Evolutionary conservation across 1,140 invertebrate species (phyloP), one percentile per base, ranked within the genome.

Genomic region (Episyrphus balteatus): DNA sequence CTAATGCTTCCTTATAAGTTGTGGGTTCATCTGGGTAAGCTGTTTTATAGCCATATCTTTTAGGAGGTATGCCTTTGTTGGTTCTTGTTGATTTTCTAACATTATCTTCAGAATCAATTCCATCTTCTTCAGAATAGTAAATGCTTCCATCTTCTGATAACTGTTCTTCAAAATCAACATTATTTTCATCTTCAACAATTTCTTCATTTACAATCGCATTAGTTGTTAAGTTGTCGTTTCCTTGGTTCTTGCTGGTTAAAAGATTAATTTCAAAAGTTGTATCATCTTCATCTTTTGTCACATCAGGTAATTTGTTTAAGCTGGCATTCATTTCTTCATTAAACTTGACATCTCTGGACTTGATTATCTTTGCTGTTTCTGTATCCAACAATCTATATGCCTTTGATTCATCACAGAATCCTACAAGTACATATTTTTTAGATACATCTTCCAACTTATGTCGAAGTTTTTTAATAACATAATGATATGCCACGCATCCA

Each of bases 401-500:
- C 34, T 48, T 48, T 6, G 46, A 48, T 26, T 42, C 31, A 7
- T 42, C 33, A 11, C 9, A 42, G 34, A 33, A 48, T 6, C 46
- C 39, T 9, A 48, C 46, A n/a, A 48, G 21, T 12, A 14, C 13
- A 15, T 30, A 42, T 42, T 48, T 42, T 6, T 42, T 17, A 11
- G 39, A 12, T 34, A 33, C 33, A 1, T 48, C 18, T 13, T 48
- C 46, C 12, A 48, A 42, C 15, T 48, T 48, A n/a, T 17, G n/a
- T 18, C 40, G 30, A 5, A 17, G 26, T 26, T 42, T 11, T 21
- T 48, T 42, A 18, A 34, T 41, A 13, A 41, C 32, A 5, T 33
- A 19, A 1, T 11, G 9, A 42, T 26, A 48, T 26, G 32, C 38
- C 32, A 26, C 33, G 33, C 3, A 17, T 15, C 63, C 65, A 55